phyloP scores from a whole-genome alignment of 2,888 invertebrate species.

The Plagodis pulveraria region DNA sequence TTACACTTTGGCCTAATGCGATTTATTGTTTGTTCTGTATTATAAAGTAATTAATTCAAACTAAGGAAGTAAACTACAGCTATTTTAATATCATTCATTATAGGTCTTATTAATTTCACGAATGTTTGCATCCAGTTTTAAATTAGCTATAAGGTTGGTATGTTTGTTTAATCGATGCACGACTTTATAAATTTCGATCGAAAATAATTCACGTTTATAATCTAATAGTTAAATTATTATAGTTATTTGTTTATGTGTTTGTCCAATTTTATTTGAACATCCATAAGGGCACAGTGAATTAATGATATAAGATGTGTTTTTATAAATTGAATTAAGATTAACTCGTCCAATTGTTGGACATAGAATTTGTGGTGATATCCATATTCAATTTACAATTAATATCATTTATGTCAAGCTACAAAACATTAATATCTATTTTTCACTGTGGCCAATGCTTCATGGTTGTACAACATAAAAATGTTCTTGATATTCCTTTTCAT shows the following conservation, averaged over 20 bases:
- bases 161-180: slow-evolving; percentile 30
- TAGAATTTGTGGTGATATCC: no score
- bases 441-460: slow-evolving; percentile 1
- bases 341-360: no score
- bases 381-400: no score
- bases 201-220: slow-evolving; percentile 29
- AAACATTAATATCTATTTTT: neutral
- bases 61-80: slow-evolving; percentile 38
- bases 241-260: slow-evolving; percentile 20
- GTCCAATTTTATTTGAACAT: neutral
- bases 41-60: slow-evolving; percentile 55
- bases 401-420: neutral
- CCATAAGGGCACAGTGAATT: no score
- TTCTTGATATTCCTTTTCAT: no score
- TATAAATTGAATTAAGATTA: no score
- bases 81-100: slow-evolving; percentile 25
- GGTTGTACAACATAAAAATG: slow-evolving; percentile 3
- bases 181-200: slow-evolving; percentile 33
- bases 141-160: slow-evolving; percentile 26
- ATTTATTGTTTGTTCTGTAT: slow-evolving; percentile 23
- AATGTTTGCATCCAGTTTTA: slow-evolving; percentile 26
- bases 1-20: slow-evolving; percentile 28
- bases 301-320: no score
- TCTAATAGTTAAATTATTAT: slow-evolving; percentile 31
- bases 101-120: slow-evolving; percentile 18